Conservation (phyloP, 2,797 vertebrate genomes). For the Hephaestus fuliginosus region DNA sequence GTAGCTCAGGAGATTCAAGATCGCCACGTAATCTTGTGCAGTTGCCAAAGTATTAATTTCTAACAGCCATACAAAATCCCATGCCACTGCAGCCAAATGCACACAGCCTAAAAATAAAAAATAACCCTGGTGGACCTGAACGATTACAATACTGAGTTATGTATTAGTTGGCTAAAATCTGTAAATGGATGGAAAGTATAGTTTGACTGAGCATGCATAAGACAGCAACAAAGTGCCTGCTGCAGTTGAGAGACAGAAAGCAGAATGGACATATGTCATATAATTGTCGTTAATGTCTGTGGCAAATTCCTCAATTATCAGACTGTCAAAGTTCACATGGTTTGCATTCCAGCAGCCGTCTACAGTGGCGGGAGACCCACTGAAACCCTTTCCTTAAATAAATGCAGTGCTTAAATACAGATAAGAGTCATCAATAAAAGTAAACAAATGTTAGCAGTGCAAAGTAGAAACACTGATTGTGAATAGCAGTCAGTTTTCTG, state of each 20-base stretch:
- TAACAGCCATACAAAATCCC: slow-evolving; percentile 59
- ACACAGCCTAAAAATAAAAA: slow-evolving; percentile 32
- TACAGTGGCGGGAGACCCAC: background rate
- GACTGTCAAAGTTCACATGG: slow-evolving; percentile 23
- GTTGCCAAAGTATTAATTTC: slow-evolving; percentile 74
- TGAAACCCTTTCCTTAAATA: background rate
- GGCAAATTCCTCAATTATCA: background rate
- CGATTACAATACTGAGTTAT: slow-evolving; percentile 1
- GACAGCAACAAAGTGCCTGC: slow-evolving; percentile 3
- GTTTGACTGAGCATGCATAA: background rate
- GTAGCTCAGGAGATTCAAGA: slow-evolving; percentile 72
- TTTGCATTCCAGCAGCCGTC: slow-evolving; percentile 23
- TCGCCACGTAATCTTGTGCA: slow-evolving; percentile 64
- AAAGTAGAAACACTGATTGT: background rate
- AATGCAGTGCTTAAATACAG: background rate
- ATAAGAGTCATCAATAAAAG: background rate
- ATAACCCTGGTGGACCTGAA: slow-evolving; percentile 19
- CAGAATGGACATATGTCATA: background rate
- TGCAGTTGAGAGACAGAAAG: background rate
- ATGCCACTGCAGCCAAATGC: slow-evolving; percentile 50
- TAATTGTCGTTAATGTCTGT: background rate
- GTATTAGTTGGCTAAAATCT: slow-evolving; percentile 14
- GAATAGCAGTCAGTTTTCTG: background rate
- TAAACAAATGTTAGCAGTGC: background rate
- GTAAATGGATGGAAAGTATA: slow-evolving; percentile 6